A percentile compares a stretch with the other conserved stretches of the same genome.
phyloP scores from a whole-genome alignment of 2,797 vertebrate genomes.

The Notolepis coatsorum region DNA sequence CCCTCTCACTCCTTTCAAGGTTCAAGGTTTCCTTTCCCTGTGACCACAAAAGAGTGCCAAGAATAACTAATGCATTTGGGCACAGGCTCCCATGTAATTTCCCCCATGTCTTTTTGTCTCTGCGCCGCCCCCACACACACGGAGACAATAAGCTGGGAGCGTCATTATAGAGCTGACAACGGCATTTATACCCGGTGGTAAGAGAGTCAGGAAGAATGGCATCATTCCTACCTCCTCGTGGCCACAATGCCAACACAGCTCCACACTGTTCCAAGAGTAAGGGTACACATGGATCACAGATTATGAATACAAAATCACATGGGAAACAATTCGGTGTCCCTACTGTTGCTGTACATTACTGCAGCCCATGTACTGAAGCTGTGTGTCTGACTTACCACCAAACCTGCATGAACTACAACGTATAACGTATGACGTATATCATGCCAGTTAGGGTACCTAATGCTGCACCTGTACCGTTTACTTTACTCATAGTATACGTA shows the following conservation, averaged over 20 bases:
- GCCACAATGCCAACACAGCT: conserved; percentile 22
- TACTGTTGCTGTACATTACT: background rate
- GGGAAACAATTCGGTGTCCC: conserved; percentile 27
- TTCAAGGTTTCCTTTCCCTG: conserved; percentile 42
- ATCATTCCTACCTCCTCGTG: conserved; percentile 18
- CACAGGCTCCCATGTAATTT: conserved; percentile 72
- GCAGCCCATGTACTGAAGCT: conserved; percentile 16
- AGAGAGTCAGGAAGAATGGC: conserved; percentile 40
- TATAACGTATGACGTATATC: too few species aligned
- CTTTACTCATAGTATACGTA: too few species aligned
- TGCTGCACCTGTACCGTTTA: too few species aligned
- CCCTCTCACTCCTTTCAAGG: conserved; percentile 48
- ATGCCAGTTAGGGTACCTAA: too few species aligned
- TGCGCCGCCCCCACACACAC: conserved; percentile 68
- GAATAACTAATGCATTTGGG: conserved; percentile 72
- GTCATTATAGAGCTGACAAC: conserved; percentile 67
- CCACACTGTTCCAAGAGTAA: conserved; percentile 3
- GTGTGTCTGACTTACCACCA: too few species aligned
- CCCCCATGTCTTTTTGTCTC: conserved; percentile 72
- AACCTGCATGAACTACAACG: too few species aligned
- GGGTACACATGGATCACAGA: conserved; percentile 33
- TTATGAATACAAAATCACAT: conserved; percentile 38
- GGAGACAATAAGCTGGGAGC: conserved; percentile 70
- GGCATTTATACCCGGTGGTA: conserved; percentile 39
- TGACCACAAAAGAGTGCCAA: conserved; percentile 48